A percentile compares a stretch with the other conserved stretches of the same genome.
These are phyloP conservation scores for Progne subis DNA, from an alignment of 2,113 vertebrate genomes.

Conservation along the genomic window DNA sequence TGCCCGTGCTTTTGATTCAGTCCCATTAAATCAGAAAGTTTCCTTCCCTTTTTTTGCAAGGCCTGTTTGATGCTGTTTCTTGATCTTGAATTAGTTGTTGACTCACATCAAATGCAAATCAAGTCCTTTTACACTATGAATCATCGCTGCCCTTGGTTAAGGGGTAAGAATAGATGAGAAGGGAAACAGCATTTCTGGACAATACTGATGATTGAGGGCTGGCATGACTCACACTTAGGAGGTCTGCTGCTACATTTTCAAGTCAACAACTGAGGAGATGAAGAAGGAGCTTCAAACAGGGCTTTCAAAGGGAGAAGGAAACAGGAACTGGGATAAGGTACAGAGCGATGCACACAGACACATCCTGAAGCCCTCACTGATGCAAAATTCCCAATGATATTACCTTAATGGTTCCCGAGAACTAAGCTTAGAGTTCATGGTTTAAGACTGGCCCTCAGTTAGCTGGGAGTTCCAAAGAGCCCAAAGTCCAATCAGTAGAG, in stretches of 20 bases:
- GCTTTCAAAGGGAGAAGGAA: constrained; percentile 26
- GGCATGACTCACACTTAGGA: constrained; percentile 37
- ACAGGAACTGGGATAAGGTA: constrained; percentile 1
- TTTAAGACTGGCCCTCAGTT: neutral
- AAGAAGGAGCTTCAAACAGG: constrained; percentile 21
- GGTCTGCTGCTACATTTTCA: neutral
- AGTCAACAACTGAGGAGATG: constrained; percentile 1
- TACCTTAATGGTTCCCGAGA: neutral
- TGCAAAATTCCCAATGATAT: neutral
- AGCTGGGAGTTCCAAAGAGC: neutral
- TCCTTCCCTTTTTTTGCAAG: neutral
- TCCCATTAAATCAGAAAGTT: neutral
- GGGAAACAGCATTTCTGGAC: constrained; percentile 37
- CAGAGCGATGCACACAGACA: neutral
- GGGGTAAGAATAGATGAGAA: constrained; percentile 12
- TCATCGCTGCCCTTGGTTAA: constrained; percentile 32
- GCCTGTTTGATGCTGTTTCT: neutral
- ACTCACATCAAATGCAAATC: constrained; percentile 41
- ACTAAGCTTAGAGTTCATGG: neutral
- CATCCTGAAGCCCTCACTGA: neutral
- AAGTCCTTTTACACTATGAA: constrained; percentile 10
- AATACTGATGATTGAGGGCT: constrained; percentile 38
- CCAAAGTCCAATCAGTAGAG: neutral
- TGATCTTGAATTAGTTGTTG: constrained; percentile 34
- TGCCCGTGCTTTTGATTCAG: neutral